Conservation (phyloP, 2,888 invertebrate species). For the Clanis bilineata region DNA sequence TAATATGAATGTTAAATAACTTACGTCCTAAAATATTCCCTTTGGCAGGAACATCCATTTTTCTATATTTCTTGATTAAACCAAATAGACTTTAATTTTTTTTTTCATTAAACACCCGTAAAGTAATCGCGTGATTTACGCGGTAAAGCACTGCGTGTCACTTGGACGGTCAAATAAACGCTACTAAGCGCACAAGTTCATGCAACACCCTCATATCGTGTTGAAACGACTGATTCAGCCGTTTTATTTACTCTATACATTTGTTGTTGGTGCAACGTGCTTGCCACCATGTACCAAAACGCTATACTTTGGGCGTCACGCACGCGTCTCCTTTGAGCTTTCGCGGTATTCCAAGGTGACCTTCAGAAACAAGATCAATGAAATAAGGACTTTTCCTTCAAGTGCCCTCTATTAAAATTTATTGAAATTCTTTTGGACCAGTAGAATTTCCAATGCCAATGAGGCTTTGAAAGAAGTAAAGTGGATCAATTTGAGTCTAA, state of each 20-base stretch:
- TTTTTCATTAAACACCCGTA: conserved; percentile 9
- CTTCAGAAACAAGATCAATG: conserved; percentile 57
- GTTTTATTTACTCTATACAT: conserved; percentile 23
- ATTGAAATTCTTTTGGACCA: no score
- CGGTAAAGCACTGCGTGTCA: conserved; percentile 15
- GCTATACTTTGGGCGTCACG: conserved; percentile 28
- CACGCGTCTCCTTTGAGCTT: conserved; percentile 48
- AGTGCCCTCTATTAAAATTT: neutral
- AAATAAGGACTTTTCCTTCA: conserved; percentile 23
- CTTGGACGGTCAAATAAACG: conserved; percentile 16
- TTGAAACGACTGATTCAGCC: conserved; percentile 32
- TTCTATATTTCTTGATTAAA: conserved; percentile 15
- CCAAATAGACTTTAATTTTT: neutral
- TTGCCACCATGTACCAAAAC: conserved; percentile 39
- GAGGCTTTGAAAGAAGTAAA: no score
- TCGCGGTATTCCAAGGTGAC: conserved; percentile 74
- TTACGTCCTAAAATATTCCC: conserved; percentile 83
- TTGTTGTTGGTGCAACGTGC: conserved; percentile 36
- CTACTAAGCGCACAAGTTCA: conserved; percentile 19
- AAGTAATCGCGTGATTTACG: neutral
- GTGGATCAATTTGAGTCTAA: no score
- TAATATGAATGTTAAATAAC: conserved; percentile 40
- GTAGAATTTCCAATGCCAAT: no score
- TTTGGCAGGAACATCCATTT: conserved; percentile 80
- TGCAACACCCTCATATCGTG: conserved; percentile 25